Evolutionary conservation across 2,888 invertebrate species (phyloP).

Genomic region (Linyphia triangularis): DNA sequence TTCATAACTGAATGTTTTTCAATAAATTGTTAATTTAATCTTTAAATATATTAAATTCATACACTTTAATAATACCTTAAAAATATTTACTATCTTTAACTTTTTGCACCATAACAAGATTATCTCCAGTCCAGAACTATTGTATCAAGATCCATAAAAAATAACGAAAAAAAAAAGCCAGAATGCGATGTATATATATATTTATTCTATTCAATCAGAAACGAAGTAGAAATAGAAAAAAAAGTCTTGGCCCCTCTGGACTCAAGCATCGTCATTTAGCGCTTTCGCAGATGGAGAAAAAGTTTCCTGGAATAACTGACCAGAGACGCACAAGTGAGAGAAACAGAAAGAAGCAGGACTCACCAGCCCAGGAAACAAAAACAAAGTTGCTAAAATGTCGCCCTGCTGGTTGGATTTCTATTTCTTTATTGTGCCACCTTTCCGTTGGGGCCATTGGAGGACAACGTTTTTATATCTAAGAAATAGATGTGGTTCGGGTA

Average conservation of each 20-base stretch:
- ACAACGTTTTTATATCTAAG: neutral
- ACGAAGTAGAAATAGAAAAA: neutral
- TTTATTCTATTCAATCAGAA: conserved; percentile 60
- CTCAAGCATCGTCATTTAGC: conserved; percentile 49
- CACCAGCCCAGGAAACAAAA: conserved; percentile 45
- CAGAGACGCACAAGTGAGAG: conserved; percentile 37
- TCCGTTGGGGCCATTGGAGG: neutral
- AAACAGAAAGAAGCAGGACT: conserved; percentile 37
- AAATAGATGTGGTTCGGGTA: conserved; percentile 24
- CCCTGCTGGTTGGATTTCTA: conserved; percentile 45
- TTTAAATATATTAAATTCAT: too few species aligned
- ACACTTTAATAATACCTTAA: too few species aligned
- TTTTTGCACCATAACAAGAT: conserved; percentile 3
- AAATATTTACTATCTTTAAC: neutral
- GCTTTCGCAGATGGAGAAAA: conserved; percentile 26
- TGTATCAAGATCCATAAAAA: conserved; percentile 11
- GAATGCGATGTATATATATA: conserved; percentile 13
- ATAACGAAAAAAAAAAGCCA: neutral
- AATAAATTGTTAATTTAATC: too few species aligned
- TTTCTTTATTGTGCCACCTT: conserved; percentile 45
- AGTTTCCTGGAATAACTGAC: conserved; percentile 48
- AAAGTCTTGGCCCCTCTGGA: conserved; percentile 20
- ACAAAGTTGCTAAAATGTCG: conserved; percentile 66
- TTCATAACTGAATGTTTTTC: too few species aligned
- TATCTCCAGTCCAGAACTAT: conserved; percentile 11